A percentile compares a stretch with the other conserved stretches of the same genome.
These are phyloP conservation scores for Phylloscopus collybita DNA, from an alignment of 2,797 vertebrate genomes.

Conservation along the genomic window DNA sequence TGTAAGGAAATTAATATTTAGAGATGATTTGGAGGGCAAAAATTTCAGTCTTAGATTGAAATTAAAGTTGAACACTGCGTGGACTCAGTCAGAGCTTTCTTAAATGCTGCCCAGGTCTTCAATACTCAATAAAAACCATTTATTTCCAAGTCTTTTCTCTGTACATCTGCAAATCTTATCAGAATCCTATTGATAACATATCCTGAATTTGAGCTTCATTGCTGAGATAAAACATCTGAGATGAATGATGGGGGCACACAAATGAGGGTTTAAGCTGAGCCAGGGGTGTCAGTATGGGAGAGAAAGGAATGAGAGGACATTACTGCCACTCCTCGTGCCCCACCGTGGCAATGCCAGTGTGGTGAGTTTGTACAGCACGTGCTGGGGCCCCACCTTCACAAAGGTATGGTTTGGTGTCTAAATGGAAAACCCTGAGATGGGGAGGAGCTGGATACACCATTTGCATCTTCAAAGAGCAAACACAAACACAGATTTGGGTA, in stretches of 20 bases:
- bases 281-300: neutral
- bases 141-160: neutral
- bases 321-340: neutral
- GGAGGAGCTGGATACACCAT: neutral
- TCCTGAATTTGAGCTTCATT: neutral
- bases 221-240: neutral
- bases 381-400: neutral
- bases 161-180: neutral
- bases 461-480: neutral
- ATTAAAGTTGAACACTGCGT: neutral
- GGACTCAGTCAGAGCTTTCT: neutral
- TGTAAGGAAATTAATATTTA: neutral
- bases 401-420: neutral
- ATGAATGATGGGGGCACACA: neutral
- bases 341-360: rapidly evolving
- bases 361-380: rapidly evolving
- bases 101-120: neutral
- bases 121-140: neutral
- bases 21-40: neutral
- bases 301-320: neutral
- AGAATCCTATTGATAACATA: neutral
- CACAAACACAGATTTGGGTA: rapidly evolving
- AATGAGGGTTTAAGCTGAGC: neutral
- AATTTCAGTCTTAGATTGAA: neutral
- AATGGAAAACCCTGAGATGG: neutral